phyloP scores from a whole-genome alignment of 2,113 vertebrate genomes.

The Typhlomys cinereus region DNA sequence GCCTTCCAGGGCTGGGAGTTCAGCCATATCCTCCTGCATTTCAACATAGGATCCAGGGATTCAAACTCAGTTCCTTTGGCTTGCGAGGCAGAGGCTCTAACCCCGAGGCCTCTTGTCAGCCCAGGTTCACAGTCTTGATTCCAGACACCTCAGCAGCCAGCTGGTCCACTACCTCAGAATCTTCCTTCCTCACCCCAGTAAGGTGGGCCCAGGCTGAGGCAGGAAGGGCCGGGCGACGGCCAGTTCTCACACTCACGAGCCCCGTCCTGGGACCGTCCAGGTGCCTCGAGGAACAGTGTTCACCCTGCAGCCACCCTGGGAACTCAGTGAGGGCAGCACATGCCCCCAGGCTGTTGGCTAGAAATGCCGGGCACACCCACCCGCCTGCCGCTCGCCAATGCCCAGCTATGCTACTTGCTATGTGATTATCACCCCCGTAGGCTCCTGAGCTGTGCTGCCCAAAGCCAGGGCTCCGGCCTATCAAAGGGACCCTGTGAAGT shows the following conservation, averaged over 20 bases:
- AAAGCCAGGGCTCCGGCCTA: not conserved
- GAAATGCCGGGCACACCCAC: accelerated
- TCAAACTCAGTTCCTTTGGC: too few species aligned
- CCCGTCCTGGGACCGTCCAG: accelerated
- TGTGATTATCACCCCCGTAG: accelerated
- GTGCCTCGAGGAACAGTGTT: accelerated
- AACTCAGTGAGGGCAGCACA: not conserved
- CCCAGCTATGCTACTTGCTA: accelerated
- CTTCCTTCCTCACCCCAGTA: too few species aligned
- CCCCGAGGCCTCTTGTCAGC: too few species aligned
- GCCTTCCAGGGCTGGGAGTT: too few species aligned
- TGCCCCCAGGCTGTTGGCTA: accelerated
- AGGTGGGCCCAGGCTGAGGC: accelerated
- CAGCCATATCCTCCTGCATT: too few species aligned
- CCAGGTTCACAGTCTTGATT: accelerated
- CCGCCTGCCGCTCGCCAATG: accelerated
- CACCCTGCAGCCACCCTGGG: not conserved
- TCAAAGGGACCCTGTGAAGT: not conserved
- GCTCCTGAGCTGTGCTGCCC: accelerated
- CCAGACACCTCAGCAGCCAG: accelerated
- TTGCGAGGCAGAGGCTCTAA: too few species aligned
- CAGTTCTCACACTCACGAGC: not conserved
- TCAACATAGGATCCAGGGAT: too few species aligned
- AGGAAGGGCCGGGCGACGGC: not conserved
- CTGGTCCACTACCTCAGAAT: accelerated